Evolutionary conservation across 2,888 invertebrate species (phyloP), one percentile per base, ranked within the genome.

Genomic region (Calameuta pallipes): DNA sequence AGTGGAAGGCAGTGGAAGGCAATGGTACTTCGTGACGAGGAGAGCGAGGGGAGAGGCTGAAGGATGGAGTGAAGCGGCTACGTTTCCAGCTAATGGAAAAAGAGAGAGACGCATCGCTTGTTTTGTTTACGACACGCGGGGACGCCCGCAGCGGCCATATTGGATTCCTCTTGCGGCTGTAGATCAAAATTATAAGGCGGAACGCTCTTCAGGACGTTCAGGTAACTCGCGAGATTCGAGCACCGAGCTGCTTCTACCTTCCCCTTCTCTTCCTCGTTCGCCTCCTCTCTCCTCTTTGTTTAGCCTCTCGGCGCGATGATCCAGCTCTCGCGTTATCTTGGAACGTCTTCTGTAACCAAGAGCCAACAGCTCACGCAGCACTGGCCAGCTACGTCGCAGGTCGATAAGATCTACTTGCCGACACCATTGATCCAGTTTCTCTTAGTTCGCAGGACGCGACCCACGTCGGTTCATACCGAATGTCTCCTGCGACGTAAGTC

Each of bases 101-200:
- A 69, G 79, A 79, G 76, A 73, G 75, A 75, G 79, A 76, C 37
- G 76, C 75, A 31, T 71, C 68, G 70, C 74, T 74, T 74, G 84
- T 83, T 88, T 88, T 89, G 89, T 90, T 88, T 89, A 87, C 85
- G 85, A 87, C 82, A 81, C 83, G 80, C 83, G 80, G 82, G 77
- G 80, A 83, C 79, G 81, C 81, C 82, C 78, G 78, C 74, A 80
- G 79, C 81, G 80, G 88, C 89, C 90, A 89, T 90, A 79, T 87
- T 90, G 87, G 86, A 89, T 89, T 88, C 87, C 85, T 86, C 87
- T 85, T 80, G 84, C 82, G 83, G 83, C 85, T 84, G 83, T 86
- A 87, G 86, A 89, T 89, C 84, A 87, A 89, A 89, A 89, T 90
- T 89, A 89, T 87, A 88, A 87, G 86, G 87, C 85, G 83, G 82